Evolutionary conservation across 2,797 vertebrate species (phyloP).

Genomic region (Xenops minutus): DNA sequence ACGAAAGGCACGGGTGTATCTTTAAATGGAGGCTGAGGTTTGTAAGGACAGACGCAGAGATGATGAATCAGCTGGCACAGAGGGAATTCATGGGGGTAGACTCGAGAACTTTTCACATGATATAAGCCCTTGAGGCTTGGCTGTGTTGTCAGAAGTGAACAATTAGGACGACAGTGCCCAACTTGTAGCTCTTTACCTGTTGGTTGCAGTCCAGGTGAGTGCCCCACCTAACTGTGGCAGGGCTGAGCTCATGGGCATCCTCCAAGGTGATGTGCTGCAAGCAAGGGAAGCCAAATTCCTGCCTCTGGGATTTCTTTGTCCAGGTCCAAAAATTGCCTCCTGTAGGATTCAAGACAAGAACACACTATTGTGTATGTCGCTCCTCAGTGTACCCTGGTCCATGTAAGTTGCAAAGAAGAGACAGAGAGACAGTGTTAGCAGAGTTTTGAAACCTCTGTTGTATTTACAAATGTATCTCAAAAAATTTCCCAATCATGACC

Average conservation of each 20-base stretch:
- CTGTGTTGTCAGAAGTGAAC: not conserved
- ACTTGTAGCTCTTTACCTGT: not conserved
- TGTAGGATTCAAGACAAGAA: not conserved
- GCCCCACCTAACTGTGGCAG: accelerated
- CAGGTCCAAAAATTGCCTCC: not conserved
- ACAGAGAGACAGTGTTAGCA: not conserved
- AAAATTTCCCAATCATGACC: not conserved
- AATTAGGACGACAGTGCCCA: not conserved
- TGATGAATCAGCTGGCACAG: not conserved
- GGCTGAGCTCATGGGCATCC: not conserved
- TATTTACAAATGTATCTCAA: not conserved
- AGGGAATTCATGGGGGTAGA: not conserved
- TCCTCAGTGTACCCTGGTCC: not conserved
- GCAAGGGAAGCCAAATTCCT: not conserved
- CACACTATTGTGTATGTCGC: not conserved
- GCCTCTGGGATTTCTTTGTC: not conserved
- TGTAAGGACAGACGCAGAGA: not conserved
- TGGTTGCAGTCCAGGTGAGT: not conserved
- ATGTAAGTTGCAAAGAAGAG: not conserved
- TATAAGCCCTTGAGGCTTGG: not conserved
- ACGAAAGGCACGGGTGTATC: not conserved
- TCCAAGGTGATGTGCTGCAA: not conserved
- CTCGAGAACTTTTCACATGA: not conserved
- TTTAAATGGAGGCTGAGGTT: not conserved
- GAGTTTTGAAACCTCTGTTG: not conserved